Evolutionary conservation across 2,888 invertebrate genomes (phyloP).

Genomic region (Pegoplata infirma): DNA sequence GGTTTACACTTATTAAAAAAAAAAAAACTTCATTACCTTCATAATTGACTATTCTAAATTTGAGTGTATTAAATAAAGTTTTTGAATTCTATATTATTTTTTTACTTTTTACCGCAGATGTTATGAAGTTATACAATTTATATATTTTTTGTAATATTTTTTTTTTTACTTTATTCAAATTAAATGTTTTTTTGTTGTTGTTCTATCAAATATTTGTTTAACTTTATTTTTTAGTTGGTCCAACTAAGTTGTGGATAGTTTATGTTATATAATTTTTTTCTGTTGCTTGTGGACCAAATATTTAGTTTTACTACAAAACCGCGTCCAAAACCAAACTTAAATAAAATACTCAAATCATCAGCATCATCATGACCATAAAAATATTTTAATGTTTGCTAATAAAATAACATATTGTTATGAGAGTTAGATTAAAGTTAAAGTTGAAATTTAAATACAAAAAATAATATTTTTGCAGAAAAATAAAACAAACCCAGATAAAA

Average conservation of each 20-base stretch:
- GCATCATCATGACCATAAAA: not conserved
- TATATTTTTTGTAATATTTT: not conserved
- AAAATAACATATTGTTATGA: too few relatives aligned
- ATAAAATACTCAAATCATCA: not conserved
- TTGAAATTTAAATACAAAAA: too few relatives aligned
- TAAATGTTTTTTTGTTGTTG: not conserved
- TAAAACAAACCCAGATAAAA: too few relatives aligned
- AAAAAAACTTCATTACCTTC: not conserved
- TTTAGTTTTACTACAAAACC: not conserved
- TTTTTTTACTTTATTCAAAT: not conserved
- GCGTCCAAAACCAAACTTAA: not conserved
- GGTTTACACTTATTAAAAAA: too few relatives aligned
- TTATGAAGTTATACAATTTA: not conserved
- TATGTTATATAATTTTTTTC: too few relatives aligned
- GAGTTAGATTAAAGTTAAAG: too few relatives aligned
- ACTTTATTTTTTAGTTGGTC: not conserved
- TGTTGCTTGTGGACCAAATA: not conserved
- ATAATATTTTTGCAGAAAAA: too few relatives aligned
- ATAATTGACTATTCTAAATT: not conserved
- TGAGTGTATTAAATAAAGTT: not conserved
- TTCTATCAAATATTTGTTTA: not conserved
- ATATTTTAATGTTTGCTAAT: too few relatives aligned
- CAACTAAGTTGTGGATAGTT: not conserved
- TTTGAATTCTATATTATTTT: not conserved
- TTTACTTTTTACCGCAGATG: not conserved